A percentile compares a stretch with the other conserved stretches of the same genome.
Conservation (phyloP, 2,797 vertebrate species). For the Picus viridis region DNA sequence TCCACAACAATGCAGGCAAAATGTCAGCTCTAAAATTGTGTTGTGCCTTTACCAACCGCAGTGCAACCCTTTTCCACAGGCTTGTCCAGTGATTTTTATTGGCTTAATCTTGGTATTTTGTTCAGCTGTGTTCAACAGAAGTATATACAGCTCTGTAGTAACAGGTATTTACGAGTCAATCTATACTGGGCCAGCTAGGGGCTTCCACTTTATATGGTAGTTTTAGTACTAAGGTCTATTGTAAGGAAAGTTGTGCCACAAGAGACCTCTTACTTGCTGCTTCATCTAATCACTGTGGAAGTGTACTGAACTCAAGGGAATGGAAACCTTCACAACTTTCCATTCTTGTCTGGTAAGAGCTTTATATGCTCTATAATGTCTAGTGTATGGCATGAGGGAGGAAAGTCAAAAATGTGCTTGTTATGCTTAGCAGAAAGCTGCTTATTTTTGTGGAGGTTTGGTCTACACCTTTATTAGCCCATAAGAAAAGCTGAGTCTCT, state of each 20-base stretch:
- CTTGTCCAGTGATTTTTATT: not conserved
- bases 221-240: not conserved
- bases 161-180: not conserved
- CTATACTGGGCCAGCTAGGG: not conserved
- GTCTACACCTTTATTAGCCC: not conserved
- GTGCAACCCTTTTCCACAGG: not conserved
- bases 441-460: not conserved
- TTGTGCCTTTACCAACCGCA: not conserved
- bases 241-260: not conserved
- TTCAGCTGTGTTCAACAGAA: not conserved
- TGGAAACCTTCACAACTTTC: not conserved
- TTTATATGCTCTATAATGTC: not conserved
- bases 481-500: not conserved
- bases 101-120: not conserved
- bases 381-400: not conserved
- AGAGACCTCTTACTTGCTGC: not conserved
- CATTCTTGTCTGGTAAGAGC: not conserved
- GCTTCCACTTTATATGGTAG: not conserved
- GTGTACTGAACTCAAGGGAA: not conserved
- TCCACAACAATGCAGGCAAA: not conserved
- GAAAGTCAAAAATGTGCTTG: not conserved
- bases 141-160: not conserved
- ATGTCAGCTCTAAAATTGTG: not conserved
- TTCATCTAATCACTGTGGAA: not conserved
- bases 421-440: not conserved